A percentile compares a stretch with the other conserved stretches of the same genome.
phyloP scores from a whole-genome alignment of 2,113 vertebrate species.

The Brachyhypopomus gauderio region DNA sequence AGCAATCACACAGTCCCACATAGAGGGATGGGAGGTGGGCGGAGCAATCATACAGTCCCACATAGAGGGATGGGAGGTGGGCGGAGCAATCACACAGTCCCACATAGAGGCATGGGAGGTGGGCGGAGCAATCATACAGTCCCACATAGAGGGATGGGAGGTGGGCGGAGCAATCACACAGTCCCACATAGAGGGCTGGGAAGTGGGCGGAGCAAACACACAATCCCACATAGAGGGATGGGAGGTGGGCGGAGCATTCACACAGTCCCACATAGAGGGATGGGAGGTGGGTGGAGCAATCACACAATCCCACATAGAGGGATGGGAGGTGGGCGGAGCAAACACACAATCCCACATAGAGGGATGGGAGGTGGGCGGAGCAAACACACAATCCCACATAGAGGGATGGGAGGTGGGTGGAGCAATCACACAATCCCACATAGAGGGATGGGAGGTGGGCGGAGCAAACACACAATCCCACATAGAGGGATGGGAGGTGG shows the following conservation, averaged over 20 bases:
- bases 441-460: no score
- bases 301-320: no score
- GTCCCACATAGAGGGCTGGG: no score
- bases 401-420: slow-evolving; percentile 90
- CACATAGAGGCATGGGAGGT: slow-evolving; percentile 97
- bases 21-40: slow-evolving; percentile 93
- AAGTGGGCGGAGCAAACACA: no score
- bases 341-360: slow-evolving; percentile 80
- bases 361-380: slow-evolving; percentile 93
- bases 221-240: slow-evolving; percentile 89
- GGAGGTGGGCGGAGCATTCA: slow-evolving; percentile 92
- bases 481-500: slow-evolving; percentile 96
- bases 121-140: slow-evolving; percentile 93
- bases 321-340: no score
- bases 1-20: slow-evolving; percentile 91
- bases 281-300: slow-evolving; percentile 79
- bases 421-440: no score
- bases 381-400: slow-evolving; percentile 91
- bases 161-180: no score
- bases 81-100: no score
- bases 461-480: slow-evolving; percentile 46
- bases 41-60: no score
- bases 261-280: slow-evolving; percentile 94
- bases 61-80: no score
- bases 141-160: slow-evolving; percentile 99